Evolutionary conservation across 2,113 vertebrate species (phyloP).

Genomic region (Prolemur simus): DNA sequence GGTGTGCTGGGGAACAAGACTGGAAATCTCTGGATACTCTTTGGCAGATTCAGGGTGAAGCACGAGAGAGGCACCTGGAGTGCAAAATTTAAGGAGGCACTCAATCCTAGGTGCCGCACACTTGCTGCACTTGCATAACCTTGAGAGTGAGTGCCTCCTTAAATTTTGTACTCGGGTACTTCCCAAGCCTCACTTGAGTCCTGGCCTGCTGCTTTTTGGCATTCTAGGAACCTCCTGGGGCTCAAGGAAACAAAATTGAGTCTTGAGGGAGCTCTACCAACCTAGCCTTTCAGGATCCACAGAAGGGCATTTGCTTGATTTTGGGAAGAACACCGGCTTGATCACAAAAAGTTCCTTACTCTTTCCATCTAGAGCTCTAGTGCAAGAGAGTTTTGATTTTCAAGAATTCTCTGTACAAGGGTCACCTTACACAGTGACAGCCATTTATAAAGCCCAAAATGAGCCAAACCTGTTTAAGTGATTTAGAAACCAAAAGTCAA

Average conservation of each 20-base stretch:
- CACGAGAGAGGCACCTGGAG: not conserved
- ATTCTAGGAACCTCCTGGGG: not conserved
- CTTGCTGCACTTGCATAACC: not conserved
- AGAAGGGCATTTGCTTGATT: not conserved
- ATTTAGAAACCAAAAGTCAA: constrained; percentile 42
- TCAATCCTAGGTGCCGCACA: not conserved
- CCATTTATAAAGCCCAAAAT: constrained; percentile 38
- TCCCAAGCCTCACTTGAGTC: not conserved
- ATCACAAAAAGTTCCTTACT: not conserved
- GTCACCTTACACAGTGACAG: not conserved
- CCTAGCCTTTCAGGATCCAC: not conserved
- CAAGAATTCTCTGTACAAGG: constrained; percentile 30
- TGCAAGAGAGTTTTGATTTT: constrained; percentile 23
- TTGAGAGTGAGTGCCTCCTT: not conserved
- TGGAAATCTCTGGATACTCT: not conserved
- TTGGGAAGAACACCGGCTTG: not conserved
- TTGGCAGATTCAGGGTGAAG: not conserved
- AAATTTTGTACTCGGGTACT: not conserved
- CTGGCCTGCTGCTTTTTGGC: not conserved
- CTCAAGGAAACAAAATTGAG: not conserved
- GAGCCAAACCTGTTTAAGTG: constrained; percentile 25
- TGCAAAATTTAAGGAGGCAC: not conserved
- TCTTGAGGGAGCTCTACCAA: not conserved
- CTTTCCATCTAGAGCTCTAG: not conserved
- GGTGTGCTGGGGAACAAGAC: not conserved